phyloP scores from a whole-genome alignment of 2,113 vertebrate genomes.

The Anarrhichthys ocellatus region DNA sequence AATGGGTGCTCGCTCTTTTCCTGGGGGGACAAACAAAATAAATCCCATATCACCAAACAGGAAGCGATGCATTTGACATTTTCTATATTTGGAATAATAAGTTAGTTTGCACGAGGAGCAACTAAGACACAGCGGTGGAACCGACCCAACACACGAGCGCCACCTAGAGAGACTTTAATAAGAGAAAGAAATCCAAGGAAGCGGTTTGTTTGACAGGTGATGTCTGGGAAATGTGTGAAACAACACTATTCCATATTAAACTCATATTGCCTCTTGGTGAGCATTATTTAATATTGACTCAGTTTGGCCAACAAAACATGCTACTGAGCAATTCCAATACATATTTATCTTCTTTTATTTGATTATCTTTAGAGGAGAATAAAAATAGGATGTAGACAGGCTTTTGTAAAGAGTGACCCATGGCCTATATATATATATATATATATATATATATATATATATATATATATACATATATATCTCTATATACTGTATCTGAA shows the following conservation, averaged over 20 bases:
- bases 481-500: too few relatives aligned
- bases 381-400: not conserved
- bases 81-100: constrained; percentile 35
- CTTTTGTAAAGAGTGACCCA: not conserved
- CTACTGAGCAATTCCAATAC: not conserved
- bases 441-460: too few relatives aligned
- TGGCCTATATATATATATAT: not conserved
- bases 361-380: not conserved
- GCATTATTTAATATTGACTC: not conserved
- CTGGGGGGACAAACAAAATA: constrained; percentile 4
- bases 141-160: not conserved
- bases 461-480: too few relatives aligned
- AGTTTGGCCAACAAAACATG: not conserved
- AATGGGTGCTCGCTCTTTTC: not conserved
- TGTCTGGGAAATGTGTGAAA: constrained; percentile 20
- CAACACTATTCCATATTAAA: too few relatives aligned
- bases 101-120: constrained; percentile 7
- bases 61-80: constrained; percentile 29
- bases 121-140: not conserved
- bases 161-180: not conserved
- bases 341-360: not conserved
- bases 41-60: constrained; percentile 2
- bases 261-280: not conserved
- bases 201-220: constrained; percentile 13
- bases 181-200: not conserved